Evolutionary conservation across 2,888 invertebrate species (phyloP).

Genomic region (Apomyelois bistriatella): DNA sequence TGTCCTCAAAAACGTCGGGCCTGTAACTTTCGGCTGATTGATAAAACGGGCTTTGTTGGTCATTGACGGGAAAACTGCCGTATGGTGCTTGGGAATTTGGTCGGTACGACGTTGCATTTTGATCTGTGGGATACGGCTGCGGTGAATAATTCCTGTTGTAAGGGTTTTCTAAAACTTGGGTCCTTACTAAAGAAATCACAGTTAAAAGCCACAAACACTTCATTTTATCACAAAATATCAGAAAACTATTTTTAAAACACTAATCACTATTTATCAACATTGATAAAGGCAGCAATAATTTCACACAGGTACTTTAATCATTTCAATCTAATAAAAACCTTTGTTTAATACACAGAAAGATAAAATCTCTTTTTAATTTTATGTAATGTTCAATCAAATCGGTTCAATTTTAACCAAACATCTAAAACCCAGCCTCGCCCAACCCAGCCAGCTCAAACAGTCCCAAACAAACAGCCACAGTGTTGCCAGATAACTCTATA

Average conservation of each 20-base stretch:
- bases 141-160: conserved; percentile 58
- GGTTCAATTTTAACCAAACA: no score
- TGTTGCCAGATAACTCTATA: no score
- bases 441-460: no score
- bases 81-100: conserved; percentile 61
- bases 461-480: no score
- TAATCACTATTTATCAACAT: no score
- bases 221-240: conserved; percentile 44
- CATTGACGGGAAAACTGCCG: conserved; percentile 63
- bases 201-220: conserved; percentile 50
- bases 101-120: conserved; percentile 53
- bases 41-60: conserved; percentile 65
- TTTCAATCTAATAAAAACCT: no score
- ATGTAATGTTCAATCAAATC: no score
- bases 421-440: no score
- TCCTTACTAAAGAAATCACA: conserved; percentile 47
- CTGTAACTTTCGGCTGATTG: conserved; percentile 46
- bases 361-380: no score
- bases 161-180: conserved; percentile 53
- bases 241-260: not conserved
- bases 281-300: no score
- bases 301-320: no score
- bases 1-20: conserved; percentile 52
- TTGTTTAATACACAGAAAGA: no score
- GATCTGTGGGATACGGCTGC: conserved; percentile 44